Percentiles rank a stretch among this genome's conserved stretches.
Evolutionary conservation across 2,888 invertebrate species (phyloP).

Genomic region (Dyspetes luteomarginatus): DNA sequence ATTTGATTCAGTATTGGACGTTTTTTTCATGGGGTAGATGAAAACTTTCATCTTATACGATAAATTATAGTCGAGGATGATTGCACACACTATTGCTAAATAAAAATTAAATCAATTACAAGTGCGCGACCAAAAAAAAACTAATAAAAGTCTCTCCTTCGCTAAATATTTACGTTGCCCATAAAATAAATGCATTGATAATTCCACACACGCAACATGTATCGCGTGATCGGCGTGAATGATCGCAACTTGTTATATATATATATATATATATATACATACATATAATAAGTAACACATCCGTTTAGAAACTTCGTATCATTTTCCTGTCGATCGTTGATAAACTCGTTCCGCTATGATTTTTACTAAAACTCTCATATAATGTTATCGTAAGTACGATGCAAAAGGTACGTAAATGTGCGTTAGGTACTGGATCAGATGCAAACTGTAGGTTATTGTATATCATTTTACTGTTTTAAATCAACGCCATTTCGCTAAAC

Average conservation of each 20-base stretch:
- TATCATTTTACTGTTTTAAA: not conserved
- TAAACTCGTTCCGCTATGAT: not conserved
- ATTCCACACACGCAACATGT: slow-evolving; percentile 46
- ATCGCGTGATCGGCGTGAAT: slow-evolving; percentile 45
- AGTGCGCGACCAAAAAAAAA: not conserved
- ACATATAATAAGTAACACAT: not conserved
- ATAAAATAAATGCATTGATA: slow-evolving; percentile 5
- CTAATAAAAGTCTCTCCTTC: not conserved
- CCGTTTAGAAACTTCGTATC: not conserved
- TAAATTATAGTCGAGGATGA: not conserved
- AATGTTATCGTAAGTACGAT: not conserved
- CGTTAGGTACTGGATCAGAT: not conserved
- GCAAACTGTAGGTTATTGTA: not conserved
- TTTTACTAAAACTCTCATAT: not conserved
- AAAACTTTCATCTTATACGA: not conserved
- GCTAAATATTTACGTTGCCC: not conserved
- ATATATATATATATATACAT: too few species aligned
- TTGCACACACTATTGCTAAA: not conserved
- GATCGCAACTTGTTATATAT: too few species aligned
- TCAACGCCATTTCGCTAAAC: too few species aligned
- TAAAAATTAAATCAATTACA: slow-evolving; percentile 10
- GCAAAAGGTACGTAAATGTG: not conserved
- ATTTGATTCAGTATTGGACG: too few species aligned
- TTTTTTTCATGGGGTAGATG: not conserved
- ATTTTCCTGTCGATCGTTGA: not conserved